Base-by-base conservation (phyloP, 2,797 vertebrate species). In the Coluber constrictor region DNA sequence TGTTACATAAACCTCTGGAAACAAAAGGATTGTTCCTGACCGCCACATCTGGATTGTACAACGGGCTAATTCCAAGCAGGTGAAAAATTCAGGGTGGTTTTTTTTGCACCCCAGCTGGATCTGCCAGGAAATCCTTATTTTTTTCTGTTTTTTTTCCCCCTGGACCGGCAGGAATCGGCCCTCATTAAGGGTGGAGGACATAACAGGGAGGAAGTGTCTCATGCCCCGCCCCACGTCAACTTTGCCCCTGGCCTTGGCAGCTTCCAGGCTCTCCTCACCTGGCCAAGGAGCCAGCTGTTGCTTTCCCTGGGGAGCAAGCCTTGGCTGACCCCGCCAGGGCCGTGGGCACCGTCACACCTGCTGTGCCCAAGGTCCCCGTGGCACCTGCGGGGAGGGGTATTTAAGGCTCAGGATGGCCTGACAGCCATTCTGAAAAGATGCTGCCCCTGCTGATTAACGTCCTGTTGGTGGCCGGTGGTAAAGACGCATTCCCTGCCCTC, bases 391-490 rank as follows among this genome's bases (percentile, higher is more conserved):
- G 51, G 51, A 51, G 59, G 37, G 1, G 57, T 70, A 87, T 90
- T 43, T 86, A 91, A 91, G 55, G 74, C 47, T 25, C 1, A 0
- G 8, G 1, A 20, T 6, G 20, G 29, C n/a, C 59, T 10, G 0
- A 0, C 29, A 23, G 37, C 3, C 12, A 0, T 1, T 10, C 47
- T 2, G 7, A 8, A 1, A 93, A 83, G 66, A 93, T 93, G 93
- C 47, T 93, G 32, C 0, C 0, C 1, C 16, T 91, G 86, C 25
- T 93, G 93, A 25, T 93, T 29, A 12, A 87, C 7, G 2, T 89
- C n/a, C 57, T 91, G 92, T 63, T 95, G 56, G 96, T 95, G 87
- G 95, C 92, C 74, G 83, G 92, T 7, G 96, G 97, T 97, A 86
- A 93, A 61, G 18, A 89, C 0, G 9, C 10, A 0, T 18, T 25